phyloP scores from a whole-genome alignment of 2,797 vertebrate species.

The Crenuchus spilurus region DNA sequence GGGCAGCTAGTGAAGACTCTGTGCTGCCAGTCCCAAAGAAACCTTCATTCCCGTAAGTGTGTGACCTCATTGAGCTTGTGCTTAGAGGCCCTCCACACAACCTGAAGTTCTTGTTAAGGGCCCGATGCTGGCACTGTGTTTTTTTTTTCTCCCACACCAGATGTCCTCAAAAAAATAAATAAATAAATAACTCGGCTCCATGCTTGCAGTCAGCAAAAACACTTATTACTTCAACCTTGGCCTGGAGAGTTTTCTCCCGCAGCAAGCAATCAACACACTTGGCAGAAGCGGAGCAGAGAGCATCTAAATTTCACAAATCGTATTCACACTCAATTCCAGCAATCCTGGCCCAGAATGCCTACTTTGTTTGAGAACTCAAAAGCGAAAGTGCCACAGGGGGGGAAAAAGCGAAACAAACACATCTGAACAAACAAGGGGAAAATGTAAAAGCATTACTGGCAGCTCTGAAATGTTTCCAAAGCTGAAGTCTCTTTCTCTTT shows the following conservation, averaged over 20 bases:
- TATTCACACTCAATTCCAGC: conserved; percentile 27
- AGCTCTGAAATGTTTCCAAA: neutral
- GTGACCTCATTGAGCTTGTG: conserved; percentile 36
- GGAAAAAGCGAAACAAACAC: neutral
- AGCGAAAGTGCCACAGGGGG: neutral
- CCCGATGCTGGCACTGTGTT: neutral
- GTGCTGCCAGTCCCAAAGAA: too few relatives aligned
- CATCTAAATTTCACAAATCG: conserved; percentile 46
- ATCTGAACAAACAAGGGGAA: neutral
- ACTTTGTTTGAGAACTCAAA: conserved; percentile 8
- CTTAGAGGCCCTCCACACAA: neutral
- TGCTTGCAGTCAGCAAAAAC: conserved; percentile 38
- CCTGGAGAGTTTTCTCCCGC: conserved; percentile 21
- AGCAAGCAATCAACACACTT: conserved; percentile 45
- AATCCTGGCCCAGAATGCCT: conserved; percentile 23
- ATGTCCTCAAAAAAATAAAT: conserved; percentile 40
- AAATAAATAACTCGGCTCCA: neutral
- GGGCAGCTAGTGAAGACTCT: conserved; percentile 56
- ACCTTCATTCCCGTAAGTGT: neutral
- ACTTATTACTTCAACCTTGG: conserved; percentile 29
- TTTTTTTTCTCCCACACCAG: neutral
- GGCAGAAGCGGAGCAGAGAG: conserved; percentile 22
- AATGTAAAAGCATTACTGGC: conserved; percentile 2
- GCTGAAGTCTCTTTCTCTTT: neutral
- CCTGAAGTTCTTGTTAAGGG: conserved; percentile 4